Base-by-base conservation (phyloP, 2,113 vertebrate species). In the Phylloscopus whistleri region DNA sequence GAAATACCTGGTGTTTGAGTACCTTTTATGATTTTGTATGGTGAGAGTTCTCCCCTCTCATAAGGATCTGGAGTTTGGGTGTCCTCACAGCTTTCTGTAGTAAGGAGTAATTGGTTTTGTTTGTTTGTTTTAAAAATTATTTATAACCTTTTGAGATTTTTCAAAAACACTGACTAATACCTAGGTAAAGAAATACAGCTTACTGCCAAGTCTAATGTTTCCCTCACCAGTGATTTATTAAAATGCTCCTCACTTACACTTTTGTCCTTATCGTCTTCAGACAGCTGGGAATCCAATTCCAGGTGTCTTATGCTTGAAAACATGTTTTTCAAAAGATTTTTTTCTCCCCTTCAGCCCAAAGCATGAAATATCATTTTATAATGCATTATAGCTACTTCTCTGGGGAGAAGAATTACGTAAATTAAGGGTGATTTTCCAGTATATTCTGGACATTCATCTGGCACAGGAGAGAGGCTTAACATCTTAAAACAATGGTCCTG, bases 251-350 rank as follows among this genome's bases (percentile, higher is more conserved):
- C 52, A 48, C n/a, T n/a, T n/a, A n/a, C 48, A 35, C 48, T 95
- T 89, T 72, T 83, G 58, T 88, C 86, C 88, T 97, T 95, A 95
- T 95, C 92, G 93, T 82, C 43, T 75, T 43, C 64, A 86, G 66
- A 43, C 94, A 96, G 81, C 88, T 91, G 77, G 51, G 35, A 95
- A 95, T 44, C 19, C 41, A 52, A 13, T 76, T 93, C 46, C 46
- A 58, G 52, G 13, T 77, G 80, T 80, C 55, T 69, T 52, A 39
- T 33, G 16, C 83, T 73, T 72, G 67, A 68, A 92, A 85, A 77
- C 31, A 77, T 53, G 64, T 73, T 74, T 94, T 90, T 91, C 58
- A 74, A 41, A 79, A 66, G n/a, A 89, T 82, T 84, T 72, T 68
- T 56, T 72, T 27, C 26, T 84, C 59, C 19, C 35, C 39, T 91